These are phyloP conservation scores for Melangyna quadrimaculata DNA, from an alignment of 2,888 invertebrate genomes.

Conservation along the genomic window DNA sequence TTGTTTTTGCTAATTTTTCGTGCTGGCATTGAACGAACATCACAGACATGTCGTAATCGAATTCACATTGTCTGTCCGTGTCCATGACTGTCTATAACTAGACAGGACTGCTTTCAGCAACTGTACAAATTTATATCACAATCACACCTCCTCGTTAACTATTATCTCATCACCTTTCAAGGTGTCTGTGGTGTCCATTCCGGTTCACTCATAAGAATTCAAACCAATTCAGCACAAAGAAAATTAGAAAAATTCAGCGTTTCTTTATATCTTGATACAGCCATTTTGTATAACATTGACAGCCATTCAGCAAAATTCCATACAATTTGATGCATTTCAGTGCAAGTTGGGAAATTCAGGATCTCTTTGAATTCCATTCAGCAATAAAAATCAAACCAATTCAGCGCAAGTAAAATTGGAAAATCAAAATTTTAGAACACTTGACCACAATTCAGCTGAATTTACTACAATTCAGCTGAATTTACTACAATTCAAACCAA, in stretches of 20 bases:
- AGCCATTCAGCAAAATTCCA: too few relatives aligned
- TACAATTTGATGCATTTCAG: too few relatives aligned
- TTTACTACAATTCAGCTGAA: too few relatives aligned
- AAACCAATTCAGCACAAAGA: neutral
- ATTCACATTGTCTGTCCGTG: conserved; percentile 7
- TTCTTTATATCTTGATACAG: too few relatives aligned
- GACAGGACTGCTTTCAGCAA: neutral
- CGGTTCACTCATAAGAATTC: too few relatives aligned
- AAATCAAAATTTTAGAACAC: too few relatives aligned
- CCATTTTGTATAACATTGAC: too few relatives aligned
- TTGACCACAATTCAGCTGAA: too few relatives aligned
- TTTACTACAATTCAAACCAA: neutral
- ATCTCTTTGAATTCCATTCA: too few relatives aligned
- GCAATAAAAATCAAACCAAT: too few relatives aligned
- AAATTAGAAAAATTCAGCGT: neutral
- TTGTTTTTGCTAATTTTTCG: neutral
- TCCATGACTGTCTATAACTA: neutral
- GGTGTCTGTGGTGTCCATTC: neutral
- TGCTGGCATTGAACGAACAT: conserved; percentile 9
- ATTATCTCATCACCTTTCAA: neutral
- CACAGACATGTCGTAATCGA: conserved; percentile 30
- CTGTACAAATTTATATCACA: neutral
- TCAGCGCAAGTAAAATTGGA: too few relatives aligned
- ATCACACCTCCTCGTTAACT: neutral
- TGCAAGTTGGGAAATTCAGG: neutral